Evolutionary conservation across 2,797 vertebrate genomes (phyloP).

Genomic region (Coendou prehensilis): DNA sequence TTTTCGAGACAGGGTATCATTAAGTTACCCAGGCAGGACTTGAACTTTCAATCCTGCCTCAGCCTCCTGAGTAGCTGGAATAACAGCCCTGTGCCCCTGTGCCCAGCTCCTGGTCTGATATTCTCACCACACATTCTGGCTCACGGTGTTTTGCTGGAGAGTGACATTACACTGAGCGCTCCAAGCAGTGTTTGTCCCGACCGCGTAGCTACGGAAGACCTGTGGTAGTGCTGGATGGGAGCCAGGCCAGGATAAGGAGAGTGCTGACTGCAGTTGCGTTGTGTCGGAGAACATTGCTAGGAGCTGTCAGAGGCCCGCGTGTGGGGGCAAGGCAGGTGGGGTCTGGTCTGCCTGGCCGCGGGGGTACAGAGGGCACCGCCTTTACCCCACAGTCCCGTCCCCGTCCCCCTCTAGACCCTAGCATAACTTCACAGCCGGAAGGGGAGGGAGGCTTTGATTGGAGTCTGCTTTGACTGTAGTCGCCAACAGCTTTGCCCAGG

Average conservation of each 20-base stretch:
- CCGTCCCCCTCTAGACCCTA: neutral
- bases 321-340: neutral
- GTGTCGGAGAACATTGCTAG: neutral
- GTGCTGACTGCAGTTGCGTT: neutral
- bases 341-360: neutral
- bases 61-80: neutral
- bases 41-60: neutral
- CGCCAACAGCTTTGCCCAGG: neutral
- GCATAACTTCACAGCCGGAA: neutral
- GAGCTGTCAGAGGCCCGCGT: neutral
- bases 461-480: neutral
- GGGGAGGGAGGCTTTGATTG: neutral
- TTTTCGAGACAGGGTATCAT: neutral
- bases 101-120: neutral
- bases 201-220: fast-evolving
- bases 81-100: neutral
- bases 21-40: neutral
- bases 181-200: neutral
- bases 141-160: neutral
- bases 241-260: neutral
- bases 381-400: neutral
- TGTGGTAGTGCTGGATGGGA: fast-evolving
- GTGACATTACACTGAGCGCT: neutral
- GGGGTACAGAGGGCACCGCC: fast-evolving
- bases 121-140: neutral